These are phyloP conservation scores for Mormoops blainvillei DNA, from an alignment of 2,113 vertebrate genomes.

Conservation along the genomic window DNA sequence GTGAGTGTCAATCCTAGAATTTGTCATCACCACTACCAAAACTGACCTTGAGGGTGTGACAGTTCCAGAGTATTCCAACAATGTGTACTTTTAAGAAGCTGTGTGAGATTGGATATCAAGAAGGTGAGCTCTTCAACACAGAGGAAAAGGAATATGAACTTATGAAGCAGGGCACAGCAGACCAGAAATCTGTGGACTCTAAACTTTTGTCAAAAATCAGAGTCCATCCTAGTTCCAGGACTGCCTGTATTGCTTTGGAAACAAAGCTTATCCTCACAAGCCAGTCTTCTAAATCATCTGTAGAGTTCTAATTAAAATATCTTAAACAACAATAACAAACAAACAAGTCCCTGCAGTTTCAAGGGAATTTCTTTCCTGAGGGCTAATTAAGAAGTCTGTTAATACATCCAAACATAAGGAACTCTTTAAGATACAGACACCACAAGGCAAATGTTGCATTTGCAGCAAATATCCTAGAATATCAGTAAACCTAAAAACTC, in stretches of 20 bases:
- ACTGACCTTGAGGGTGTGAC: conserved; percentile 85
- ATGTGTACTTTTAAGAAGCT: conserved; percentile 90
- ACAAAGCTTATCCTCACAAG: conserved; percentile 90
- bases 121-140: conserved; percentile 91
- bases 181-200: conserved; percentile 88
- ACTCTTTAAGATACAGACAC: background rate
- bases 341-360: background rate
- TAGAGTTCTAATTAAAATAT: conserved; percentile 14
- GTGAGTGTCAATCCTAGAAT: conserved; percentile 73
- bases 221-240: conserved; percentile 86
- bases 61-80: conserved; percentile 86
- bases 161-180: conserved; percentile 85
- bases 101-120: conserved; percentile 87
- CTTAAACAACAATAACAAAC: background rate
- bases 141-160: conserved; percentile 93
- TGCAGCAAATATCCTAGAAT: background rate
- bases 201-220: conserved; percentile 85
- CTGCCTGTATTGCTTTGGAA: conserved; percentile 86
- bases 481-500: background rate
- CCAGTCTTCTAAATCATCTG: conserved; percentile 86
- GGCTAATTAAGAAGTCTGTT: background rate
- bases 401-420: background rate
- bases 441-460: background rate
- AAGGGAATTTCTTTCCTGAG: background rate
- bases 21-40: conserved; percentile 87